phyloP scores from a whole-genome alignment of 1,140 invertebrate species.

The Drosophila athabasca region DNA sequence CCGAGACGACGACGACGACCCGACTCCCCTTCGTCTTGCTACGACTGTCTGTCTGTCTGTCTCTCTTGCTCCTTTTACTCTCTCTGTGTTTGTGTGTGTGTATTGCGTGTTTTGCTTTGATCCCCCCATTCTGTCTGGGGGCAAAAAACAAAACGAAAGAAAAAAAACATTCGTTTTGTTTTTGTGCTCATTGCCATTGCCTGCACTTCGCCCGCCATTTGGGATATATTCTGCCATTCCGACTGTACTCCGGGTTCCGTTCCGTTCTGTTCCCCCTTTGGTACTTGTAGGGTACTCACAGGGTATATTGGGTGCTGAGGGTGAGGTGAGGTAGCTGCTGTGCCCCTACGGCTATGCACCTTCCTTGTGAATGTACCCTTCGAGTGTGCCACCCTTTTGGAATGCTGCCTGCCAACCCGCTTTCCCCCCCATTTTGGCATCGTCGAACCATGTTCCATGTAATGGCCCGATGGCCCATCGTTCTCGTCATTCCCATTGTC shows the following conservation, averaged over 20 bases:
- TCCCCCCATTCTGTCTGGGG: constrained; percentile 76
- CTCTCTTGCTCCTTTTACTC: constrained; percentile 20
- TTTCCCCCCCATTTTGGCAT: too few species aligned
- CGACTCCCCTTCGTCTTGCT: constrained; percentile 20
- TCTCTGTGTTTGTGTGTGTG: constrained; percentile 39
- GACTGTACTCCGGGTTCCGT: constrained; percentile 11
- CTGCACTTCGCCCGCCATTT: constrained; percentile 67
- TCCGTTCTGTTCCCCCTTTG: not conserved
- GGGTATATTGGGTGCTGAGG: too few species aligned
- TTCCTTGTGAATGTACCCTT: not conserved
- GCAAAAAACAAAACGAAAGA: not conserved
- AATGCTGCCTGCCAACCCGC: too few species aligned
- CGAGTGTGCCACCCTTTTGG: not conserved
- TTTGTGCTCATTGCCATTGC: constrained; percentile 74
- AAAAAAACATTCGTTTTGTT: constrained; percentile 56
- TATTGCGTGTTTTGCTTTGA: constrained; percentile 73
- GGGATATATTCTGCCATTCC: too few species aligned
- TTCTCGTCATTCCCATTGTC: constrained; percentile 48
- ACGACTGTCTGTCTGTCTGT: constrained; percentile 14
- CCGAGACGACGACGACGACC: constrained; percentile 1
- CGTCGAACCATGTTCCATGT: constrained; percentile 21
- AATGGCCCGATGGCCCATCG: constrained; percentile 39
- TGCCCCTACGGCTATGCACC: too few species aligned
- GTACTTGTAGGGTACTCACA: too few species aligned
- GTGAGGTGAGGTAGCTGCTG: too few species aligned